phyloP scores from a whole-genome alignment of 2,888 invertebrate genomes.

The Cosmia trapezina region DNA sequence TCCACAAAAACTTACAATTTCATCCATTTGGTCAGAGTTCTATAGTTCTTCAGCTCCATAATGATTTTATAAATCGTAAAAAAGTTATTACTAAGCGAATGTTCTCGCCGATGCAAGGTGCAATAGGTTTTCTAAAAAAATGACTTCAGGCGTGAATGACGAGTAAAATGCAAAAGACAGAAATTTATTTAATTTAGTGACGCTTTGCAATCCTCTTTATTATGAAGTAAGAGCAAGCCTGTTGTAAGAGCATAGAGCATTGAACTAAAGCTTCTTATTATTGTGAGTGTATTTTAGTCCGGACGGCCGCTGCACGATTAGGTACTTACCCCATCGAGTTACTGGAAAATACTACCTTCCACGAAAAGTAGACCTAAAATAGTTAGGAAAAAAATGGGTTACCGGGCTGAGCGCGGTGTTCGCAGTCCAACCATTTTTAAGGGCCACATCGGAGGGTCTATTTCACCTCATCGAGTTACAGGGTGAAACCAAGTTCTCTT shows the following conservation, averaged over 20 bases:
- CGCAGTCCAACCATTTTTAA: no score
- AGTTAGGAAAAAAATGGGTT: no score
- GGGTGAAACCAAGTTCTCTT: no score
- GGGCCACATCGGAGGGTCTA: no score
- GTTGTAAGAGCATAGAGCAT: constrained; percentile 15
- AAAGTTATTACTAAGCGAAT: neutral
- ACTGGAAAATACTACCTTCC: no score
- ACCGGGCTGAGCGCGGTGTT: no score
- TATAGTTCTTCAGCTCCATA: neutral
- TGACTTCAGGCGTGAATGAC: neutral
- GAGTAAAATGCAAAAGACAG: neutral
- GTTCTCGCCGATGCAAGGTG: neutral
- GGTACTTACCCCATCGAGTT: no score
- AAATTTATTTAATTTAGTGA: neutral
- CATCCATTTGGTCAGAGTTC: neutral
- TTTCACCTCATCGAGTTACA: no score
- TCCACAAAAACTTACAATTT: neutral
- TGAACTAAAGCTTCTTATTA: neutral
- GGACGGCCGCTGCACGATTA: no score
- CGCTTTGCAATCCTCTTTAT: constrained; percentile 15
- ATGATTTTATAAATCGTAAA: neutral
- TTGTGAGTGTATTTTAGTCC: neutral
- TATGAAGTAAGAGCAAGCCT: constrained; percentile 12
- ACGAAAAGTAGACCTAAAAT: no score
- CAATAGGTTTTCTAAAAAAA: no score